phyloP scores from a whole-genome alignment of 2,888 invertebrate species.

The Leucophenga montana region DNA sequence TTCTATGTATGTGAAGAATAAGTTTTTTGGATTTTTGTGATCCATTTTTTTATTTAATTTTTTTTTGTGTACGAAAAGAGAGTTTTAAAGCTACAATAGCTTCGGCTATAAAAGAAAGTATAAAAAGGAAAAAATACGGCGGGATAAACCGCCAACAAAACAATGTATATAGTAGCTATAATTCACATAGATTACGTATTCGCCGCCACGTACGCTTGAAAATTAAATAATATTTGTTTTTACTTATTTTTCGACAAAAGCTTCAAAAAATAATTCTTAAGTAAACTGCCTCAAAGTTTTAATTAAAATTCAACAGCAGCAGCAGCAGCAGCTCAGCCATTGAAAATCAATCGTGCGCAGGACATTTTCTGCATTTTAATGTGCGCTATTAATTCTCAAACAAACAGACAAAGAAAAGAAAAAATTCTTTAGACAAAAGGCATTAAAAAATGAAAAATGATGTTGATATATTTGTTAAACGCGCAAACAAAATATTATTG shows the following conservation, averaged over 20 bases:
- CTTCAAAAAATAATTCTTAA: background rate
- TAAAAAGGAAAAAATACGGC: background rate
- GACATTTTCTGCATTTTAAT: too few species aligned
- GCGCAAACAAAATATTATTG: too few species aligned
- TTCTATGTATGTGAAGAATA: too few species aligned
- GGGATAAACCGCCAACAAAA: background rate
- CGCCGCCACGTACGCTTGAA: constrained; percentile 8
- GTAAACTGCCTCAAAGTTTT: constrained; percentile 12
- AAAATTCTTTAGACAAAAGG: too few species aligned
- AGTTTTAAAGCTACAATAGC: background rate
- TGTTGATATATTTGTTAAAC: too few species aligned
- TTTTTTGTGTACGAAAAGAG: too few species aligned
- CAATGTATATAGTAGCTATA: background rate
- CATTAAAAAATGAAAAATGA: too few species aligned
- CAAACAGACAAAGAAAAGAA: too few species aligned
- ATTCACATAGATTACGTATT: constrained; percentile 2
- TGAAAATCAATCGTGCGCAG: too few species aligned
- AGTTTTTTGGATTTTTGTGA: too few species aligned
- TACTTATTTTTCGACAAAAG: constrained; percentile 3
- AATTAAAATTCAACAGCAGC: constrained; percentile 12
- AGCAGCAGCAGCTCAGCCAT: background rate
- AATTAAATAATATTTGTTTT: background rate
- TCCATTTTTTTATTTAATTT: too few species aligned
- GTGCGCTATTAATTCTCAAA: too few species aligned
- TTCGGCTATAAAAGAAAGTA: background rate